Conservation (phyloP, 2,888 invertebrate genomes). For the Sclerodermus sp. region DNA sequence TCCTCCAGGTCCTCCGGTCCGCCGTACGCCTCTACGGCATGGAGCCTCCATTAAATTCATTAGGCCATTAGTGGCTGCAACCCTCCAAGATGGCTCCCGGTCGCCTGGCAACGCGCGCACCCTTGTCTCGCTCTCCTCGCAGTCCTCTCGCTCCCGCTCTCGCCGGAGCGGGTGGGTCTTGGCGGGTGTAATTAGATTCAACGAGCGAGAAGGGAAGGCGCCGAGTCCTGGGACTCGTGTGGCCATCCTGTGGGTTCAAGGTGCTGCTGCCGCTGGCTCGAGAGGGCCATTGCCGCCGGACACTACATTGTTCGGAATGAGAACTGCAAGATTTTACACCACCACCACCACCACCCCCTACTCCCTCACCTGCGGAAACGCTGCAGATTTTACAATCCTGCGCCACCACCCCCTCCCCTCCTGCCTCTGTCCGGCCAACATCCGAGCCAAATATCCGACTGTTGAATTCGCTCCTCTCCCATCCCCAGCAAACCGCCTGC, state of each 20-base stretch:
- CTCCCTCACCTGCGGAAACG: neutral
- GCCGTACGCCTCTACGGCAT: conserved; percentile 33
- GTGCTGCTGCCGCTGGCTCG: too few relatives aligned
- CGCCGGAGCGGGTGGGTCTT: conserved; percentile 17
- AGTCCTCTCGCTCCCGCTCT: conserved; percentile 9
- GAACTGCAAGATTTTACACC: too few relatives aligned
- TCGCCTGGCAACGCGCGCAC: conserved; percentile 53
- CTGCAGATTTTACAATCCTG: too few relatives aligned
- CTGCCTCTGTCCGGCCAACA: too few relatives aligned
- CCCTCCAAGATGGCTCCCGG: conserved; percentile 58
- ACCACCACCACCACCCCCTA: neutral
- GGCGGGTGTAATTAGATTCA: conserved; percentile 56
- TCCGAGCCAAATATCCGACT: too few relatives aligned
- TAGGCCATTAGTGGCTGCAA: conserved; percentile 59
- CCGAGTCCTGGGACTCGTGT: conserved; percentile 3
- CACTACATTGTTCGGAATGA: neutral
- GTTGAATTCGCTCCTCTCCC: too few relatives aligned
- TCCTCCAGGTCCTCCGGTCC: conserved; percentile 7
- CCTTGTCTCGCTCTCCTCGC: neutral
- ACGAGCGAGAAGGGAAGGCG: conserved; percentile 49
- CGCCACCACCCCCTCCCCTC: too few relatives aligned
- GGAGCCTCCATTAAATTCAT: conserved; percentile 59
- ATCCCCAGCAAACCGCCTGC: too few relatives aligned
- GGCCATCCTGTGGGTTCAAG: conserved; percentile 22
- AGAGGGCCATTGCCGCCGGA: conserved; percentile 30